These are phyloP conservation scores for Erpobdella octoculata DNA, from an alignment of 2,888 invertebrate genomes.

Conservation along the genomic window DNA sequence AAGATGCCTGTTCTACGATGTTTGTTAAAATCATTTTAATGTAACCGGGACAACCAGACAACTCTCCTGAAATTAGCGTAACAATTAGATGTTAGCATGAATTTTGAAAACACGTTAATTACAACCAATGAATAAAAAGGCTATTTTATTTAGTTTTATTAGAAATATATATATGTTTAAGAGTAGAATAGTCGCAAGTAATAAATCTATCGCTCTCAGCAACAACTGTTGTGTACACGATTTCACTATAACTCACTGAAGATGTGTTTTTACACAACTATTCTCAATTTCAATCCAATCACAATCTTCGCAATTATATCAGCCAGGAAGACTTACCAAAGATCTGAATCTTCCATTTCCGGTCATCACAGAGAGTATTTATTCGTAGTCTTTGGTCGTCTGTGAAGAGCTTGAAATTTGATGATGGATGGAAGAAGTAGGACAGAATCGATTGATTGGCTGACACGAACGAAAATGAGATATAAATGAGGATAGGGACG, in stretches of 20 bases:
- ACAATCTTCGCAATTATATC: too few relatives aligned
- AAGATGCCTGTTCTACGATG: not conserved
- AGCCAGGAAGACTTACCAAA: too few relatives aligned
- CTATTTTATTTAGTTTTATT: not conserved
- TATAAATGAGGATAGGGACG: not conserved
- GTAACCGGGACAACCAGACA: not conserved
- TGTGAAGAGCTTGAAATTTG: not conserved
- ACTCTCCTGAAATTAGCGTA: not conserved
- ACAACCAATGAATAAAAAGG: not conserved
- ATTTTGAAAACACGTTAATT: not conserved
- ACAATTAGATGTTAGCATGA: not conserved
- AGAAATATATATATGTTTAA: not conserved
- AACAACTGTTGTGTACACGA: too few relatives aligned
- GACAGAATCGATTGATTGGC: constrained; percentile 21
- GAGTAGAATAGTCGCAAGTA: too few relatives aligned
- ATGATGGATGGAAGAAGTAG: not conserved
- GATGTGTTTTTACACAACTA: too few relatives aligned
- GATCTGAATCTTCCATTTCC: not conserved
- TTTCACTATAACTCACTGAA: too few relatives aligned
- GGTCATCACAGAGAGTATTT: not conserved
- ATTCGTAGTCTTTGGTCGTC: not conserved
- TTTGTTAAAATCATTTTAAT: not conserved
- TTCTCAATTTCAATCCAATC: too few relatives aligned
- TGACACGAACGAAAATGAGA: not conserved
- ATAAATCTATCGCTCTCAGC: too few relatives aligned